Conservation (phyloP, 2,888 invertebrate genomes). For the Acleris sparsana region DNA sequence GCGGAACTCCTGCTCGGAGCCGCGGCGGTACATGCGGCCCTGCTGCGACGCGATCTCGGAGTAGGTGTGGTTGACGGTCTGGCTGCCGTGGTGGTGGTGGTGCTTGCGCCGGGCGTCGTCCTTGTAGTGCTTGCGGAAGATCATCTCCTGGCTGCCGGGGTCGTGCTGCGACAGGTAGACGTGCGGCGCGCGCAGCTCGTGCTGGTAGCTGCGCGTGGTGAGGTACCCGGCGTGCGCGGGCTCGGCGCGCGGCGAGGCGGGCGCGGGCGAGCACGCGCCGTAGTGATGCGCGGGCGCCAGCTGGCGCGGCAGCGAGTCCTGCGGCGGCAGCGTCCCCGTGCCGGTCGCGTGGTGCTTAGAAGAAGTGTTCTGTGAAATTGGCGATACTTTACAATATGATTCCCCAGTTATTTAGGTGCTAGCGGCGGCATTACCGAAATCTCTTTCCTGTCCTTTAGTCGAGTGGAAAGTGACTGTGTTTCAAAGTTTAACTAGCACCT, state of each 20-base stretch:
- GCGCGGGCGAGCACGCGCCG: constrained; percentile 64
- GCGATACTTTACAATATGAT: background rate
- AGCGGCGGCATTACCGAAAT: background rate
- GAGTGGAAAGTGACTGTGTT: too few relatives aligned
- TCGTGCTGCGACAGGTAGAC: constrained; percentile 79
- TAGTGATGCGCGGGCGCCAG: constrained; percentile 74
- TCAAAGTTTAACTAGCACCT: background rate
- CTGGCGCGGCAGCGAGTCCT: constrained; percentile 80
- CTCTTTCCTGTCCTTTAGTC: background rate
- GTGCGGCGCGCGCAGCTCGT: constrained; percentile 74
- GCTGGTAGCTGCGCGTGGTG: constrained; percentile 76
- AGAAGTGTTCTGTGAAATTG: constrained; percentile 89
- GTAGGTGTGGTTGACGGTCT: constrained; percentile 88
- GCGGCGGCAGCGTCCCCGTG: constrained; percentile 87
- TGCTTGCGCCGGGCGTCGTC: constrained; percentile 74
- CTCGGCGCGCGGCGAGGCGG: constrained; percentile 77
- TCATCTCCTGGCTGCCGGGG: constrained; percentile 77
- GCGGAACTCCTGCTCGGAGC: constrained; percentile 82
- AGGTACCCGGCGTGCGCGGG: constrained; percentile 74
- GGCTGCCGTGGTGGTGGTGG: constrained; percentile 82
- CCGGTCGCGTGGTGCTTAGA: constrained; percentile 89
- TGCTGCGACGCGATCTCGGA: constrained; percentile 86
- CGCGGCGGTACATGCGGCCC: constrained; percentile 77
- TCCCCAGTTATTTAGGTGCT: background rate
- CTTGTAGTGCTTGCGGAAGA: constrained; percentile 75